These are phyloP conservation scores for Montifringilla adamsi DNA, from an alignment of 2,113 vertebrate genomes.

Conservation along the genomic window DNA sequence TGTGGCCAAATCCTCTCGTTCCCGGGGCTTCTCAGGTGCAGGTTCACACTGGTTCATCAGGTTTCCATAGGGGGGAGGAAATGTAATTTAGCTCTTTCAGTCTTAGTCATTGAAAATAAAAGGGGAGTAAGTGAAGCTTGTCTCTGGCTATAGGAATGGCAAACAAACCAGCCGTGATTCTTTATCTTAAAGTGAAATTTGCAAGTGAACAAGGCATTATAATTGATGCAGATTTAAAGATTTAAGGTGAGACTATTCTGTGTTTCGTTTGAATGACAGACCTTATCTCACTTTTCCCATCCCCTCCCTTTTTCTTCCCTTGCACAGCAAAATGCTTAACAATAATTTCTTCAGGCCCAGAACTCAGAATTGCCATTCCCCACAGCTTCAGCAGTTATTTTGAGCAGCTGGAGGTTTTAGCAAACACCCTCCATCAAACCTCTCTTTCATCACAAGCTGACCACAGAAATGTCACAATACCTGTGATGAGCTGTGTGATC, in stretches of 20 bases:
- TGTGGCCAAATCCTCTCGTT: conserved; percentile 7
- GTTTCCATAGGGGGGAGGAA: conserved; percentile 37
- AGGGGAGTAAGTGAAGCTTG: conserved; percentile 43
- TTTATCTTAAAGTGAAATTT: conserved; percentile 61
- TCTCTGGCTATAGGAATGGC: conserved; percentile 39
- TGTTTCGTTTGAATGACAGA: conserved; percentile 33
- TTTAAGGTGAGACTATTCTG: conserved; percentile 46
- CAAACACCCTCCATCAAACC: background rate
- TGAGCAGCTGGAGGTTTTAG: background rate
- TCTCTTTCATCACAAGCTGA: background rate
- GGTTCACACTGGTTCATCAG: conserved; percentile 62
- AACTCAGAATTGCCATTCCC: background rate
- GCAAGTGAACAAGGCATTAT: conserved; percentile 51
- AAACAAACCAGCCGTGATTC: conserved; percentile 40
- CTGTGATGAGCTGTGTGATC: background rate
- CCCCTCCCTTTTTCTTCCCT: conserved; percentile 47
- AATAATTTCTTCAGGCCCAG: background rate
- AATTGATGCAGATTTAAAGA: conserved; percentile 58
- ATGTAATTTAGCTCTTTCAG: conserved; percentile 59
- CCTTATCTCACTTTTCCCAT: conserved; percentile 57
- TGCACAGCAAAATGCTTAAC: background rate
- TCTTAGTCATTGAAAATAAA: conserved; percentile 52
- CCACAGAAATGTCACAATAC: background rate
- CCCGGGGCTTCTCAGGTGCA: conserved; percentile 49
- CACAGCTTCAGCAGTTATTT: background rate